Percentiles rank a stretch among this genome's conserved stretches.
These are phyloP conservation scores for Gephyroberyx darwinii DNA, from an alignment of 2,797 vertebrate genomes.

Conservation along the genomic window DNA sequence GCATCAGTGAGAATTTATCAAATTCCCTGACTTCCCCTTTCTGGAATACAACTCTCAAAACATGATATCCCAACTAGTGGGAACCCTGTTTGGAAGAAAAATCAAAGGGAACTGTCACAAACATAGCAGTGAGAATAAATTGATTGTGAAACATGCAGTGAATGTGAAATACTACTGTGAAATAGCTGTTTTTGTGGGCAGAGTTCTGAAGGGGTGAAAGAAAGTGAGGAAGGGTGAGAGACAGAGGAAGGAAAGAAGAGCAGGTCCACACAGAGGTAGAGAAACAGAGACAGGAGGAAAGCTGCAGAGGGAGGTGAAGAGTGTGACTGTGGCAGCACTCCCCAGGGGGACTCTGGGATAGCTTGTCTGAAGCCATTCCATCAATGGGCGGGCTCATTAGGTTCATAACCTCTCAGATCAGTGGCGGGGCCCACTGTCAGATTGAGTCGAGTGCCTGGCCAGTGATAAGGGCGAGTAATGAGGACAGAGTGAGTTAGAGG, in stretches of 20 bases:
- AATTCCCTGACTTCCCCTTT: too few species aligned
- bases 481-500: conserved; percentile 73
- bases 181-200: conserved; percentile 30
- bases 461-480: conserved; percentile 84
- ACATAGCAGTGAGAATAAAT: conserved; percentile 1
- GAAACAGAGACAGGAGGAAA: conserved; percentile 34
- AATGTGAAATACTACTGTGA: conserved; percentile 1
- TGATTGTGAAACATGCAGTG: neutral
- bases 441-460: conserved; percentile 75
- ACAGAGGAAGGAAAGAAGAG: conserved; percentile 14
- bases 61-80: too few species aligned
- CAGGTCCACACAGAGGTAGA: conserved; percentile 1
- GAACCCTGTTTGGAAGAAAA: too few species aligned
- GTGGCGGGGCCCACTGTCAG: conserved; percentile 80
- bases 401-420: conserved; percentile 84
- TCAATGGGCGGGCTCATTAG: conserved; percentile 84
- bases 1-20: too few species aligned
- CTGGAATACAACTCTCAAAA: too few species aligned
- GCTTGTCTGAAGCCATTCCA: conserved; percentile 82
- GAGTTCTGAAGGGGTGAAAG: conserved; percentile 27
- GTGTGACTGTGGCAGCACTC: conserved; percentile 72
- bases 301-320: conserved; percentile 68
- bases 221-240: neutral
- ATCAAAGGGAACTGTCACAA: neutral
- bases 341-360: conserved; percentile 75